Base-by-base conservation (phyloP, 2,888 invertebrate genomes). In the Stegophylla sp. region DNA sequence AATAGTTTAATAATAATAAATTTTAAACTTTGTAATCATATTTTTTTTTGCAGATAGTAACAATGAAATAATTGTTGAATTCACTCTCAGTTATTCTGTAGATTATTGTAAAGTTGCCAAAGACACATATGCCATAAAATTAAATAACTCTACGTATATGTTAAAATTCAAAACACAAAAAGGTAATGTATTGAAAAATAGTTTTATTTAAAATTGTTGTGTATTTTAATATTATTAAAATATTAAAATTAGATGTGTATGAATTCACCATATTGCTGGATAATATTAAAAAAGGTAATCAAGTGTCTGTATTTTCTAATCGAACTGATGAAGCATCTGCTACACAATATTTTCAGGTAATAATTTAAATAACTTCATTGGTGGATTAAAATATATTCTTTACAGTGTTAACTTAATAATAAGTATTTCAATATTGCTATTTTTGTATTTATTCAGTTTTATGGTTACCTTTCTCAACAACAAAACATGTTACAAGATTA, bases 401-500 rank as follows among this genome's bases (percentile, higher is more conserved):
- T 34, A 5, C 34, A 34, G 7, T 34, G 7, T 5, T 56, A 15
- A 64, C n/a, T 10, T 13, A 28, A 28, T 26, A 71, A 34, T 64
- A 82, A 17, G 28, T 59, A 28, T 53, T 45, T 61, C 45, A 13
- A n/a, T n/a, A 34, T 48, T 12, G 3, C 53, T n/a, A 28, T 13
- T 59, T 53, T 10, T 23, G n/a, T 67, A 28, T 13, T 53, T 79
- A 23, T 66, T 12, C 87, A 98, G 90, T 99, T 99, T 88, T 99
- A 99, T 88, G 98, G 98, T 83, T 98, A 98, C 88, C 89, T 99
- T 84, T 97, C 97, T 82, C 99, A 99, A 87, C 99, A 99, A 88
- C 99, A 99, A 88, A 99, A 99, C 86, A 99, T 99, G 98, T 94
- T 99, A 94, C 98, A 99, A 88, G 99, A 99, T 87, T 99, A 96